A percentile compares a stretch with the other conserved stretches of the same genome.
Conservation (phyloP, 2,797 vertebrate species). For the Brachymystax lenok region DNA sequence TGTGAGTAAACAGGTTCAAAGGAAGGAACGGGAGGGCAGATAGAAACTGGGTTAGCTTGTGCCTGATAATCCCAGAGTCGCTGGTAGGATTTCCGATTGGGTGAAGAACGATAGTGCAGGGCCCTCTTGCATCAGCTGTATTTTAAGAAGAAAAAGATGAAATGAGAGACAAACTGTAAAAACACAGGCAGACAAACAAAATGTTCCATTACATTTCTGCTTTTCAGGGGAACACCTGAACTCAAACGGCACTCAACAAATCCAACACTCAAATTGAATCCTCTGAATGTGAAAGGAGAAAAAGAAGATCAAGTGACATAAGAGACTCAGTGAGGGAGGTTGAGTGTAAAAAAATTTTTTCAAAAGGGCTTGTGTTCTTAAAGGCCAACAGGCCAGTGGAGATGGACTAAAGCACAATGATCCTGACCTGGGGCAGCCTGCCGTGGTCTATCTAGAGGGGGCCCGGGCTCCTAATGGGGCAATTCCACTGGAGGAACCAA, state of each 20-base stretch:
- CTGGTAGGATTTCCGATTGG: background rate
- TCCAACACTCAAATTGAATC: slow-evolving; percentile 12
- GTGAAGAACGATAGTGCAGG: background rate
- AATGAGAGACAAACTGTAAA: background rate
- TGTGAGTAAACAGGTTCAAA: slow-evolving; percentile 20
- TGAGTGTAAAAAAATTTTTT: too few species aligned
- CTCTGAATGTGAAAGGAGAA: slow-evolving; percentile 35
- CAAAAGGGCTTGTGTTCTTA: too few species aligned
- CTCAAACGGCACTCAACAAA: slow-evolving; percentile 1
- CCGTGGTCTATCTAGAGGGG: too few species aligned
- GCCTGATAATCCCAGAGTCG: background rate
- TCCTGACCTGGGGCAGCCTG: too few species aligned
- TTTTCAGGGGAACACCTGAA: background rate
- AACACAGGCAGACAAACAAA: background rate
- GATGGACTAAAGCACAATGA: too few species aligned
- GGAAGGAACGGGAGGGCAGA: background rate
- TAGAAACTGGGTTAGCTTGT: background rate
- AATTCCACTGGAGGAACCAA: too few species aligned
- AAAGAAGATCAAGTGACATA: background rate
- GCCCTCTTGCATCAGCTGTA: background rate
- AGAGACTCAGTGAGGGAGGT: too few species aligned
- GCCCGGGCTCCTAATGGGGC: too few species aligned
- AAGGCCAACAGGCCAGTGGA: too few species aligned
- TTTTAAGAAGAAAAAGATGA: background rate
- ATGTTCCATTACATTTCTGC: background rate